These are phyloP conservation scores for Spheniscus humboldti DNA, from an alignment of 2,797 vertebrate species.

Conservation along the genomic window DNA sequence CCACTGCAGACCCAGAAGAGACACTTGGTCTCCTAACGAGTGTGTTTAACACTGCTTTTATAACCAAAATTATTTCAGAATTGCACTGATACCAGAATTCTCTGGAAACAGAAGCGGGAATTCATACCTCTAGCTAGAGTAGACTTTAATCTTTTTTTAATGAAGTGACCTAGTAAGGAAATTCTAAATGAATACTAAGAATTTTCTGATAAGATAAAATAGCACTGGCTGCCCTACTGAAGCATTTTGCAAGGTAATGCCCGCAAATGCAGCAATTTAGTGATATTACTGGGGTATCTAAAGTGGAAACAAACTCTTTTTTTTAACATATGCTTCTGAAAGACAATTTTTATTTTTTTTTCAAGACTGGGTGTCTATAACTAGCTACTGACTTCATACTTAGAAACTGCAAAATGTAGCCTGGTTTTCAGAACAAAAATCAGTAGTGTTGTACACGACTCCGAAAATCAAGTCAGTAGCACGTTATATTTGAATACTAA, in stretches of 20 bases:
- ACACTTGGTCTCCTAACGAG: fast-evolving
- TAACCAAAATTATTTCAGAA: neutral
- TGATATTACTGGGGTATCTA: neutral
- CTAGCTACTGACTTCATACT: neutral
- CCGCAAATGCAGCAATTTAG: neutral
- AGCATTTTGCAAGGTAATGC: neutral
- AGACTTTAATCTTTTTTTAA: slow-evolving; percentile 52
- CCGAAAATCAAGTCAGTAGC: neutral
- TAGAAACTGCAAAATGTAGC: neutral
- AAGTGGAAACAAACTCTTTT: neutral
- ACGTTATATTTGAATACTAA: neutral
- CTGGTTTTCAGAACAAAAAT: neutral
- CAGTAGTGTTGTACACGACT: neutral
- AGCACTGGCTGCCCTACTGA: neutral
- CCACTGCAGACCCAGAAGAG: neutral
- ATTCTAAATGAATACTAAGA: neutral
- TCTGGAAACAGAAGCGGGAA: slow-evolving; percentile 16
- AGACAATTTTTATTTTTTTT: neutral
- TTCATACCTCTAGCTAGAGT: slow-evolving; percentile 18
- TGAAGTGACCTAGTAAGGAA: slow-evolving; percentile 47
- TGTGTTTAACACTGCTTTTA: neutral
- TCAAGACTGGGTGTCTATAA: neutral
- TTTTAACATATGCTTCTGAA: neutral
- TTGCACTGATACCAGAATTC: neutral
- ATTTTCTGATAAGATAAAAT: neutral